These are phyloP conservation scores for Coenonympha arcania DNA, from an alignment of 2,888 invertebrate genomes.

Conservation along the genomic window DNA sequence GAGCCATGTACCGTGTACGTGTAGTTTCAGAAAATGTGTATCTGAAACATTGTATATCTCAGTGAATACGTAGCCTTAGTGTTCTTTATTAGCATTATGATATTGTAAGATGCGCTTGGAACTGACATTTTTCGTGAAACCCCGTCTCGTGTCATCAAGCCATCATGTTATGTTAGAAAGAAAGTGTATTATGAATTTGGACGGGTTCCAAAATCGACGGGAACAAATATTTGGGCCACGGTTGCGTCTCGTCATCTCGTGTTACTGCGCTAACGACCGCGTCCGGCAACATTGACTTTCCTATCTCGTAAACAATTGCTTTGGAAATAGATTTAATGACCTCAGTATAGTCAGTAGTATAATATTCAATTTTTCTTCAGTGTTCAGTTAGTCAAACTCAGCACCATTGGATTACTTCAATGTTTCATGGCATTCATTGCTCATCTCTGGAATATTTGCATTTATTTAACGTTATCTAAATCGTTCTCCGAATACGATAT, in stretches of 20 bases:
- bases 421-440: no score
- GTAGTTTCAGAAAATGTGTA: no score
- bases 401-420: no score
- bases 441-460: no score
- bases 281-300: constrained; percentile 72
- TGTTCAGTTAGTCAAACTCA: no score
- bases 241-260: constrained; percentile 59
- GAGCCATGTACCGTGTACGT: no score
- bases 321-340: constrained; percentile 48
- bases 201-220: constrained; percentile 57
- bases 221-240: constrained; percentile 67
- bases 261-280: constrained; percentile 55
- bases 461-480: no score
- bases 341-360: no score
- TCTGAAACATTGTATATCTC: no score
- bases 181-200: constrained; percentile 60
- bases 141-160: constrained; percentile 19
- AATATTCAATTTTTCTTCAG: neutral
- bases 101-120: neutral
- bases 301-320: constrained; percentile 57
- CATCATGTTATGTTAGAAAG: constrained; percentile 37
- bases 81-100: no score
- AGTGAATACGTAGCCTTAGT: no score
- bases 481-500: no score
- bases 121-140: constrained; percentile 10